These are phyloP conservation scores for Hecatera dysodea DNA, from an alignment of 2,888 invertebrate genomes.

Conservation along the genomic window DNA sequence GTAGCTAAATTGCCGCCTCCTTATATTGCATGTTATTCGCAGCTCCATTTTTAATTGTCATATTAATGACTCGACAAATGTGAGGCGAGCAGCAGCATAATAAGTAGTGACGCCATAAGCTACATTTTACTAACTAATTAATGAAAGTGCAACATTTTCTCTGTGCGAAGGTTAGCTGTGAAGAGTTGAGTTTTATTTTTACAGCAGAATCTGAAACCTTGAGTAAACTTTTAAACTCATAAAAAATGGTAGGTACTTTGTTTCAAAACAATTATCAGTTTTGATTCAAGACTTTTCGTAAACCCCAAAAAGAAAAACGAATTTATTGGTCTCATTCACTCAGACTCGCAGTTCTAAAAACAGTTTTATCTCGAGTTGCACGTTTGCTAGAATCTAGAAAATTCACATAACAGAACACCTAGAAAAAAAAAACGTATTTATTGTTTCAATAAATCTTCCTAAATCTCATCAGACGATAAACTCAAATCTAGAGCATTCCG, in stretches of 20 bases:
- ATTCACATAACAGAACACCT: conserved; percentile 33
- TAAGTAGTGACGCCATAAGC: conserved; percentile 24
- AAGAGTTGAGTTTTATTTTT: conserved; percentile 7
- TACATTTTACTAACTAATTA: conserved; percentile 41
- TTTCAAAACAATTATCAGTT: too few relatives aligned
- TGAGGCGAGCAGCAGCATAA: conserved; percentile 39
- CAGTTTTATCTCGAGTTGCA: not conserved
- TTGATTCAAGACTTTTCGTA: not conserved
- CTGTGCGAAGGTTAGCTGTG: not conserved
- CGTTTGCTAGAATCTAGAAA: conserved; percentile 27
- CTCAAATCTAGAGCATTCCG: conserved; percentile 65
- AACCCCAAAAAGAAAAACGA: not conserved
- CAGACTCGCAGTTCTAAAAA: not conserved
- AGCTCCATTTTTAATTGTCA: conserved; percentile 34
- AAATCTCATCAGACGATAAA: conserved; percentile 64
- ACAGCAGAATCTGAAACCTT: conserved; percentile 11
- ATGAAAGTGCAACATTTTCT: conserved; percentile 43
- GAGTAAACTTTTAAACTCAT: not conserved
- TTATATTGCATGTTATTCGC: not conserved
- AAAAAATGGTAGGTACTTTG: not conserved
- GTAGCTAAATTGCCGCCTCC: not conserved
- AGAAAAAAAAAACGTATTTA: conserved; percentile 54
- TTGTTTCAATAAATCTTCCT: conserved; percentile 58
- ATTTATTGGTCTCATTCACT: not conserved
- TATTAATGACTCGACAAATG: conserved; percentile 50